phyloP scores from a whole-genome alignment of 2,797 vertebrate species.

The Gastrophryne carolinensis region DNA sequence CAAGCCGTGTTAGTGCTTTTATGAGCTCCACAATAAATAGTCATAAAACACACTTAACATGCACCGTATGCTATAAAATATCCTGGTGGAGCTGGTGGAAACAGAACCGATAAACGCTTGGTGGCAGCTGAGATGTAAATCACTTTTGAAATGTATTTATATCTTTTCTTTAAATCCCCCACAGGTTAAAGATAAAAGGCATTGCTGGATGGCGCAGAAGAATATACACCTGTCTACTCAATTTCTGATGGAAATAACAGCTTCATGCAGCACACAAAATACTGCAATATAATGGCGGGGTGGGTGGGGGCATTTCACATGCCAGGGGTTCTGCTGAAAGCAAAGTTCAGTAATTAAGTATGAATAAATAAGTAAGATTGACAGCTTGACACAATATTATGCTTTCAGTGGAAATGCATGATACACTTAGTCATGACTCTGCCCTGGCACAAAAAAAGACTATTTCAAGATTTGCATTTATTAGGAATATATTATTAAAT shows the following conservation, averaged over 20 bases:
- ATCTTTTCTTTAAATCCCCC: constrained; percentile 31
- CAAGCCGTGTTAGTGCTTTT: constrained; percentile 13
- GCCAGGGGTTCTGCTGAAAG: neutral
- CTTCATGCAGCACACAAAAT: constrained; percentile 2
- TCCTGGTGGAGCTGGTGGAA: constrained; percentile 8
- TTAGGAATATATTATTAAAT: too few relatives aligned
- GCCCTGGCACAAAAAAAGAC: too few relatives aligned
- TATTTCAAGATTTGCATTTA: too few relatives aligned
- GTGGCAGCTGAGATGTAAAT: constrained; percentile 34
- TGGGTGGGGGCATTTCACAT: neutral
- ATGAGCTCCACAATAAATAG: constrained; percentile 5
- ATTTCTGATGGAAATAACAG: constrained; percentile 14
- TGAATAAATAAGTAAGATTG: neutral
- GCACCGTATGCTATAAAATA: neutral
- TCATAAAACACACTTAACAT: constrained; percentile 4
- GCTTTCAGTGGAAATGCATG: too few relatives aligned
- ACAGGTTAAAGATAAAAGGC: constrained; percentile 8
- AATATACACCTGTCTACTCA: neutral
- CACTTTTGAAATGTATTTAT: constrained; percentile 19
- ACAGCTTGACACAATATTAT: neutral
- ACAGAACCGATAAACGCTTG: constrained; percentile 28
- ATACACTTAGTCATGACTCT: too few relatives aligned
- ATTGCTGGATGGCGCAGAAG: constrained; percentile 5
- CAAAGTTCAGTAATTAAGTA: neutral
- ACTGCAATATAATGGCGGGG: neutral